Conservation (phyloP, 2,888 invertebrate species). For the Norana najaformis region DNA sequence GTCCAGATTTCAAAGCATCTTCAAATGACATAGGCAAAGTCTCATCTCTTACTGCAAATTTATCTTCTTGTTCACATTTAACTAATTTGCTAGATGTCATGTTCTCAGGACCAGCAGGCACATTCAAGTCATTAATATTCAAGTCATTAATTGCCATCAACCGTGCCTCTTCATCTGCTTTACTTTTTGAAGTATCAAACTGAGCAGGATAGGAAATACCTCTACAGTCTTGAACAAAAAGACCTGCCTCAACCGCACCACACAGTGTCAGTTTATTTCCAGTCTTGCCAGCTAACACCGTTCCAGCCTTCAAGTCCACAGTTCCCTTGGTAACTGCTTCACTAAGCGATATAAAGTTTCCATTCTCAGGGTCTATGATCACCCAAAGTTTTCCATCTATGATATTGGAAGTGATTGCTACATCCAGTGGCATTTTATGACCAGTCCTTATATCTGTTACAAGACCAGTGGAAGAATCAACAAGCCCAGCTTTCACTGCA, state of each 20-base stretch:
- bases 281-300: background rate
- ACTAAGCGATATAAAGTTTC: constrained; percentile 39
- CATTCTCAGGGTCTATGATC: constrained; percentile 40
- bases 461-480: constrained; percentile 33
- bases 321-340: constrained; percentile 41
- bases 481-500: constrained; percentile 27
- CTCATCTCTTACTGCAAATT: constrained; percentile 70
- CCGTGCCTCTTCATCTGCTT: too few relatives aligned
- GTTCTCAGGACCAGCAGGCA: background rate
- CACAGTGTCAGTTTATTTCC: background rate
- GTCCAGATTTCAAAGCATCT: constrained; percentile 79
- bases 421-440: constrained; percentile 29
- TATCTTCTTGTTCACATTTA: too few relatives aligned
- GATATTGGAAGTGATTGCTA: constrained; percentile 34
- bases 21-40: constrained; percentile 66
- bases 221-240: constrained; percentile 31
- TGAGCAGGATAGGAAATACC: constrained; percentile 66
- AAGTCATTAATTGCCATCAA: too few relatives aligned
- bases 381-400: constrained; percentile 25
- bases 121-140: too few relatives aligned
- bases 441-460: constrained; percentile 35
- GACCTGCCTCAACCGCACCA: constrained; percentile 23
- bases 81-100: background rate
- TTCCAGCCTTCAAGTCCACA: background rate
- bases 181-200: background rate